Evolutionary conservation across 2,888 invertebrate genomes (phyloP), one percentile per base, ranked within the genome.

Genomic region (Agrochola macilenta): DNA sequence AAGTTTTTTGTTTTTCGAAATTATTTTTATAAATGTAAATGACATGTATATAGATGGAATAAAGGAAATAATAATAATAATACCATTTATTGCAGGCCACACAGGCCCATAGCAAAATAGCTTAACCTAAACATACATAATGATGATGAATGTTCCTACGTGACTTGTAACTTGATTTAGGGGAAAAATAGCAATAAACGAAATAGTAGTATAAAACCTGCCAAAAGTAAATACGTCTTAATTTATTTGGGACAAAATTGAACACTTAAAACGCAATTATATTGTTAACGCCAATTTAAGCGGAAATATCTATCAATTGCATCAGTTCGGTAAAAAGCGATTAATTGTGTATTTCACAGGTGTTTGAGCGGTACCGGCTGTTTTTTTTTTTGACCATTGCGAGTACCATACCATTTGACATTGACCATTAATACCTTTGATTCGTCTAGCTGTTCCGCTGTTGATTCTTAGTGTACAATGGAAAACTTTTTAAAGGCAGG

Each of bases 391-490:
- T n/a, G n/a, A n/a, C n/a, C n/a, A n/a, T n/a, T n/a, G n/a, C n/a
- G n/a, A n/a, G n/a, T n/a, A n/a, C n/a, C n/a, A n/a, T n/a, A n/a
- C n/a, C n/a, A n/a, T 69, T 69, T 66, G 58, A 70, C 60, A 77
- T 73, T 78, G 65, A 71, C 69, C 71, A 85, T 84, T 52, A 46
- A 20, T 85, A 81, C 83, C 88, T 85, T 89, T 89, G 88, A 74
- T 75, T 78, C 76, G 66, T 69, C 72, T 63, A 72, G 76, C 82
- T 84, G 79, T 87, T 83, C 46, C 73, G 61, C 75, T 78, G 73
- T 64, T 54, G n/a, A 58, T 81, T 70, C 69, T 49, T 1, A 58
- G 60, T 35, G 35, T 76, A 76, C 61, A 78, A 76, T 73, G 70
- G 63, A 65, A 78, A 81, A 88, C 52, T 70, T 78, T 81, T 83